Evolutionary conservation across 2,888 invertebrate genomes (phyloP), one percentile per base, ranked within the genome.

Genomic region (Gastrophysa polygoni): DNA sequence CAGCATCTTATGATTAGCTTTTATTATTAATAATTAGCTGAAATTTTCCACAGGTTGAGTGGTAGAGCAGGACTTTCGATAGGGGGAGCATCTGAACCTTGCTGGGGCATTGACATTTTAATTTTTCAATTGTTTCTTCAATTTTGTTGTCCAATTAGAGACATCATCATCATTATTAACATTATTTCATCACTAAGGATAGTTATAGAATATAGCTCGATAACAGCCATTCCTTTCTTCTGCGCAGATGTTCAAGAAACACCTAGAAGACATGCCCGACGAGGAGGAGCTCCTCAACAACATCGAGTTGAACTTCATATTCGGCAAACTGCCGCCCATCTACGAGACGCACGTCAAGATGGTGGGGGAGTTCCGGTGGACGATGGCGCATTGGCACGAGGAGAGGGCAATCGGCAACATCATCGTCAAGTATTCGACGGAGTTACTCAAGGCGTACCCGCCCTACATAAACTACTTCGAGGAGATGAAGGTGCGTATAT

Each of bases 391-490:
- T 78, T 98, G 96, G 96, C 88, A 88, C 67, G 97, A 98, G 79
- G 94, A 96, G 76, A 74, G 74, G 34, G 77, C 78, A 63, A 77
- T 82, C 55, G 98, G 97, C 6, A 89, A 92, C 77, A 90, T 97
- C 72, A 91, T 97, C 21, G 73, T 75, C 8, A 90, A 91, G 79
- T 93, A 93, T 84, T 91, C 93, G 57, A 90, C 92, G 57, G 95
- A 93, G 76, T 85, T 98, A 79, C 87, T 92, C 71, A 96, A 94
- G 82, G 94, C 96, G 1, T 99, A 99, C 84, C 98, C 98, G 66
- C 96, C 97, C 17, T 99, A 96, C 83, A 93, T 99, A 58, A 99
- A 99, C 84, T 98, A 94, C 84, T 98, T 97, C 82, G 98, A 98
- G 82, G 93, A 95, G 81, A 95, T 96, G 82, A 96, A 96, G 83